A percentile compares a stretch with the other conserved stretches of the same genome.
phyloP scores from a whole-genome alignment of 1,140 invertebrate species.

The Anoplophora glabripennis region DNA sequence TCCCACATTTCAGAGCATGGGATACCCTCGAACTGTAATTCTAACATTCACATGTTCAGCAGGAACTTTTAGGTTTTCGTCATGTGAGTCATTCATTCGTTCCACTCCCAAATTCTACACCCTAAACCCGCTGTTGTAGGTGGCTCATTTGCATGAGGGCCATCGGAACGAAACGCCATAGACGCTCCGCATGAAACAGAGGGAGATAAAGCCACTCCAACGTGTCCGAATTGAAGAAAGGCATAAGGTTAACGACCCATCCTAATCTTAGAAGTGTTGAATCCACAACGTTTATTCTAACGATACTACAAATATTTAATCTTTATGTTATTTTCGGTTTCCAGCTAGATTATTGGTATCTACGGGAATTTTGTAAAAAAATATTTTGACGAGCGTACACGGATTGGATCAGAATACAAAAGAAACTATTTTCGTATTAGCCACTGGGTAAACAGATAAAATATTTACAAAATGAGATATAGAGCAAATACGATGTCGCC shows the following conservation, averaged over 20 bases:
- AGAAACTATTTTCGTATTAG: too few relatives aligned
- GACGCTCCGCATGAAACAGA: background rate
- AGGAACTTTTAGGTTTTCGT: background rate
- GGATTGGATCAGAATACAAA: too few relatives aligned
- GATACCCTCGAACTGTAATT: too few relatives aligned
- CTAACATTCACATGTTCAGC: too few relatives aligned
- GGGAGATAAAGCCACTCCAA: background rate
- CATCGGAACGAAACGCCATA: background rate
- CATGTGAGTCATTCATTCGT: background rate
- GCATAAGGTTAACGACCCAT: slow-evolving; percentile 30
- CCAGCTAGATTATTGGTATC: too few relatives aligned
- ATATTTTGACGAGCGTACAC: too few relatives aligned
- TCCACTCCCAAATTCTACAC: slow-evolving; percentile 1
- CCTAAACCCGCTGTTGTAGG: background rate
- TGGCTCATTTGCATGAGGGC: background rate
- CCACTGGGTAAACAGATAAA: too few relatives aligned
- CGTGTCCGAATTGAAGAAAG: slow-evolving; percentile 12
- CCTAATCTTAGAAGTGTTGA: slow-evolving; percentile 31
- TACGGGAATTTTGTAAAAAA: too few relatives aligned
- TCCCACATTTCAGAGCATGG: too few relatives aligned
- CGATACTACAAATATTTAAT: slow-evolving; percentile 4
- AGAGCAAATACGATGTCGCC: too few relatives aligned
- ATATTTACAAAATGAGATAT: too few relatives aligned
- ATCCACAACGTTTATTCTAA: slow-evolving; percentile 11
- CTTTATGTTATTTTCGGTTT: background rate